These are phyloP conservation scores for Onthophagus sagittarius DNA, from an alignment of 2,888 invertebrate genomes.

Conservation along the genomic window DNA sequence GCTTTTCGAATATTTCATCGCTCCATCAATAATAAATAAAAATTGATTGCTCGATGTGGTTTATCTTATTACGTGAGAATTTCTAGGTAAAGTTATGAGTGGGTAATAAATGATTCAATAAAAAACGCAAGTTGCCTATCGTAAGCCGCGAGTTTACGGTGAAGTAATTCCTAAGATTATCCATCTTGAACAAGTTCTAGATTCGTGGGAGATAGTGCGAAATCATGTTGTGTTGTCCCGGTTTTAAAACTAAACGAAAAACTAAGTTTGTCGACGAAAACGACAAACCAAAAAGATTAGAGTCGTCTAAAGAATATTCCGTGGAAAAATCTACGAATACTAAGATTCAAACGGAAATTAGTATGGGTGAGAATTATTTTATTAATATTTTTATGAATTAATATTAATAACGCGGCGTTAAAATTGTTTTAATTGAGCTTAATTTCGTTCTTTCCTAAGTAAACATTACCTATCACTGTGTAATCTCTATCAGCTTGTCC, in stretches of 20 bases:
- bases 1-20: neutral
- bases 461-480: neutral
- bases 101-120: neutral
- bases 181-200: neutral
- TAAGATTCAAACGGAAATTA: no score
- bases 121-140: neutral
- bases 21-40: neutral
- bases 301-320: no score
- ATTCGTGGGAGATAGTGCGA: neutral
- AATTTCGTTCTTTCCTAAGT: neutral
- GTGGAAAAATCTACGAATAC: no score
- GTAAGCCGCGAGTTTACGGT: neutral
- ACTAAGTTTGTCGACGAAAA: neutral
- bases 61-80: neutral
- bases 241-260: neutral
- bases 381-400: no score
- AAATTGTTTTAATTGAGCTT: neutral
- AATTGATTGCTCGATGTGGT: neutral
- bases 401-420: no score
- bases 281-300: no score
- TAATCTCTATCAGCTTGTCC: neutral
- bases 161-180: neutral
- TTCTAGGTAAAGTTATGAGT: neutral
- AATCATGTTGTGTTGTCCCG: neutral
- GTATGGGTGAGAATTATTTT: no score